These are phyloP conservation scores for Myripristis murdjan DNA, from an alignment of 2,797 vertebrate species.

Conservation along the genomic window DNA sequence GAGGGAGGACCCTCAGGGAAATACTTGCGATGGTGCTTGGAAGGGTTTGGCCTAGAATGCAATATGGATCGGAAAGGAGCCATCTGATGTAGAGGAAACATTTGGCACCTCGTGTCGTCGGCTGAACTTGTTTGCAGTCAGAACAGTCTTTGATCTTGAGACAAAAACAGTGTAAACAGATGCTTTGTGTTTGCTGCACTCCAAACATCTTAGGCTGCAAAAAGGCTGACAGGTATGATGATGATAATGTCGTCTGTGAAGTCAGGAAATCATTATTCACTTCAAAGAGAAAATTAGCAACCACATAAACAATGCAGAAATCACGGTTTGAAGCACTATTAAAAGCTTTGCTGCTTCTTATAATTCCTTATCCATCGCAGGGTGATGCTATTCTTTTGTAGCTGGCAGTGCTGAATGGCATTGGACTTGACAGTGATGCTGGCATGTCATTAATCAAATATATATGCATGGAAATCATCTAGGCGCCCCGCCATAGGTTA, in stretches of 20 bases:
- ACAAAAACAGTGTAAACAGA: conserved; percentile 72
- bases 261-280: conserved; percentile 71
- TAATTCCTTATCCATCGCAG: conserved; percentile 59
- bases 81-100: conserved; percentile 79
- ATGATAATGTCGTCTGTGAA: conserved; percentile 41
- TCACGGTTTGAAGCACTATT: conserved; percentile 38
- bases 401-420: conserved; percentile 77
- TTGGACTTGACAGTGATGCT: conserved; percentile 79
- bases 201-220: conserved; percentile 67
- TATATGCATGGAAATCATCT: conserved; percentile 81
- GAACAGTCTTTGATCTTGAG: conserved; percentile 71
- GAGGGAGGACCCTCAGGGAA: conserved; percentile 72
- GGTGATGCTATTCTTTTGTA: conserved; percentile 69
- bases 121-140: conserved; percentile 77
- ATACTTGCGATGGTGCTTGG: conserved; percentile 74
- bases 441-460: conserved; percentile 84
- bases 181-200: conserved; percentile 65
- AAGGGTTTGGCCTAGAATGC: conserved; percentile 73
- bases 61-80: conserved; percentile 69
- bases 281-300: conserved; percentile 63
- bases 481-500: conserved; percentile 72
- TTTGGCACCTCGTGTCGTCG: conserved; percentile 79
- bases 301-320: conserved; percentile 61
- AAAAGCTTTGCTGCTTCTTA: conserved; percentile 39
- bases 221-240: conserved; percentile 72